Base-by-base conservation (phyloP, 2,113 vertebrate species). In the Nansenia antarctica region DNA sequence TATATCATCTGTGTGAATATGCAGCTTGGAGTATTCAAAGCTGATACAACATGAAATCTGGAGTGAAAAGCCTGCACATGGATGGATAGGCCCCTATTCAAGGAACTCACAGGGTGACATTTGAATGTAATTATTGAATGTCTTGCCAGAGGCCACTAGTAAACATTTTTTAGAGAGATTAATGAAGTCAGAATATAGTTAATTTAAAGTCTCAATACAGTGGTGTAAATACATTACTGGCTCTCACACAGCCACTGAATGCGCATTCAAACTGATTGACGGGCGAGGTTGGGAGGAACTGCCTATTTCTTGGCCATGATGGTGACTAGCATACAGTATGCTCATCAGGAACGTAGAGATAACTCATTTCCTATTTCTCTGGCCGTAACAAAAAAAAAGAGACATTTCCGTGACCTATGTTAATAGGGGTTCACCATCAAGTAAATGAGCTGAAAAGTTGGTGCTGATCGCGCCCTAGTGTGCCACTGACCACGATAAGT, bases 401-500 rank as follows among this genome's bases (percentile, higher is more conserved):
- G 39, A 42, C 18, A 42, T 18, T 42, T 42, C 39, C 12, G 18
- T 42, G 15, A 42, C 39, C 39, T 42, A 18, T 8, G 31, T 61
- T 79, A 84, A 86, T 81, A 79, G 61, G 71, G 70, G 76, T 78
- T 82, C 65, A 67, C 49, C 80, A 77, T 86, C 67, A 73, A 85
- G 81, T 83, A 76, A 88, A 87, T 80, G 79, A 60, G 61, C 61
- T 78, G 84, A 83, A 76, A 86, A 78, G 72, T 73, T 76, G 58
- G n/a, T 74, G 80, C 65, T 73, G 80, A 83, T 83, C 75, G 65
- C 22, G 65, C 69, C 79, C 80, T 69, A 70, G 82, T 82, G 82
- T 67, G 26, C 67, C 80, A 49, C 74, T 73, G 82, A 87, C 81
- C 79, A 78, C 83, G 72, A 85, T 88, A 79, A 80, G 81, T 88